Evolutionary conservation across 2,797 vertebrate species (phyloP).

Genomic region (Podargus strigoides): DNA sequence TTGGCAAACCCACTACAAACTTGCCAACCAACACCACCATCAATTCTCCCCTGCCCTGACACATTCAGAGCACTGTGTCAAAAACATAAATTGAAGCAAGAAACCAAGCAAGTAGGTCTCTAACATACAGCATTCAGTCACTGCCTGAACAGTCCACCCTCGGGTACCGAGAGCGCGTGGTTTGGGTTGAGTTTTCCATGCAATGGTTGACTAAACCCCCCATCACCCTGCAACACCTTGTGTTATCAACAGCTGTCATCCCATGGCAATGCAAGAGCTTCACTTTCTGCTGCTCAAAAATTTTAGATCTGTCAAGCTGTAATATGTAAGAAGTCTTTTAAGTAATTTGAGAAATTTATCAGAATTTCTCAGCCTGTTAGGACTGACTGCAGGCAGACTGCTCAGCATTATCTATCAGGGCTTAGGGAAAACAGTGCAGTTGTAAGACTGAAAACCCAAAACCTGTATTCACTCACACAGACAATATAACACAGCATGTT

Average conservation of each 20-base stretch:
- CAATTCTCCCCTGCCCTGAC: neutral
- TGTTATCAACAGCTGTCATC: neutral
- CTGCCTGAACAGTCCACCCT: neutral
- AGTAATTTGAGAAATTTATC: neutral
- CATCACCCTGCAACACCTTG: neutral
- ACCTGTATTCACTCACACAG: neutral
- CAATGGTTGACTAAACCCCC: neutral
- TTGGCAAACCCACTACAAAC: fast-evolving
- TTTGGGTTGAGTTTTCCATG: neutral
- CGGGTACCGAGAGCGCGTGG: fast-evolving
- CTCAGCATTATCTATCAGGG: too few species aligned
- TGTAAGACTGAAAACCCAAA: neutral
- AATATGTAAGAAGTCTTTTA: neutral
- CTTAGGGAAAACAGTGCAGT: neutral
- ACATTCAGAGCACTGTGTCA: neutral
- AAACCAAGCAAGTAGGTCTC: neutral
- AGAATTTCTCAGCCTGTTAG: neutral
- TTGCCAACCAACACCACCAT: neutral
- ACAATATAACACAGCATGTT: fast-evolving
- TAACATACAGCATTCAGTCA: neutral
- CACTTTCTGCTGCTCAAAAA: neutral
- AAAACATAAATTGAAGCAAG: neutral
- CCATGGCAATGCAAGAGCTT: fast-evolving
- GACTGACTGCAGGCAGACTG: neutral
- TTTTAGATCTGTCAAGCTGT: neutral